These are phyloP conservation scores for Eulithis prunata DNA, from an alignment of 2,888 invertebrate species.

Conservation along the genomic window DNA sequence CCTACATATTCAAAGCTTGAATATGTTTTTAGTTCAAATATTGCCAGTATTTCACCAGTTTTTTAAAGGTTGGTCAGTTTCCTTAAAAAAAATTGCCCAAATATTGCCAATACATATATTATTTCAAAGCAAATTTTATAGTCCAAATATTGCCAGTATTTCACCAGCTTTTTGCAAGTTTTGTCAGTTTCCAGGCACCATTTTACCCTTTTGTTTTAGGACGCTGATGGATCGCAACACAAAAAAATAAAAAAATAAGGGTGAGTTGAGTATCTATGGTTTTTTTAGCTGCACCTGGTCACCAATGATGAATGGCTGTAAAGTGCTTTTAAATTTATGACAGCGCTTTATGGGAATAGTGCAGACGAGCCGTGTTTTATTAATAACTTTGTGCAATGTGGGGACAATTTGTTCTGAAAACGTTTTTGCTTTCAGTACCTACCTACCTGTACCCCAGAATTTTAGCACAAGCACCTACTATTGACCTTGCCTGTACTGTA, in stretches of 20 bases:
- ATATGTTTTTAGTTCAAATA: too few relatives aligned
- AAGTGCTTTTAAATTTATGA: slow-evolving; percentile 39
- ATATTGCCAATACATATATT: too few relatives aligned
- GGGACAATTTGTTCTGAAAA: not conserved
- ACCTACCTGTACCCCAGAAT: too few relatives aligned
- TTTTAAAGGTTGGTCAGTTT: too few relatives aligned
- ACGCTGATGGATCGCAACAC: slow-evolving; percentile 28
- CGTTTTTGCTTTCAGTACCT: too few relatives aligned
- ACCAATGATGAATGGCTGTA: slow-evolving; percentile 38
- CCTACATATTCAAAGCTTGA: too few relatives aligned
- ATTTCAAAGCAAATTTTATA: too few relatives aligned
- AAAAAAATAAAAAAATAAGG: slow-evolving; percentile 16
- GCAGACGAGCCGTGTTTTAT: slow-evolving; percentile 1
- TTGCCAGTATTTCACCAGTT: too few relatives aligned
- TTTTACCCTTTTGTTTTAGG: slow-evolving; percentile 26
- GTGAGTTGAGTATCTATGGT: slow-evolving; percentile 18
- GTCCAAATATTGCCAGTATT: not conserved
- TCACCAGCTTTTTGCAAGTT: slow-evolving; percentile 1
- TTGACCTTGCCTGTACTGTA: too few relatives aligned
- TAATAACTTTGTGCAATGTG: not conserved
- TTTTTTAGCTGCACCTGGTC: slow-evolving; percentile 35
- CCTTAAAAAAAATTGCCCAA: too few relatives aligned
- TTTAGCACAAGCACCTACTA: too few relatives aligned
- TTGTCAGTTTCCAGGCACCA: not conserved
- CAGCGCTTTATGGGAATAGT: slow-evolving; percentile 25